Evolutionary conservation across 2,888 invertebrate genomes (phyloP).

Genomic region (Heteromurus nitidus): DNA sequence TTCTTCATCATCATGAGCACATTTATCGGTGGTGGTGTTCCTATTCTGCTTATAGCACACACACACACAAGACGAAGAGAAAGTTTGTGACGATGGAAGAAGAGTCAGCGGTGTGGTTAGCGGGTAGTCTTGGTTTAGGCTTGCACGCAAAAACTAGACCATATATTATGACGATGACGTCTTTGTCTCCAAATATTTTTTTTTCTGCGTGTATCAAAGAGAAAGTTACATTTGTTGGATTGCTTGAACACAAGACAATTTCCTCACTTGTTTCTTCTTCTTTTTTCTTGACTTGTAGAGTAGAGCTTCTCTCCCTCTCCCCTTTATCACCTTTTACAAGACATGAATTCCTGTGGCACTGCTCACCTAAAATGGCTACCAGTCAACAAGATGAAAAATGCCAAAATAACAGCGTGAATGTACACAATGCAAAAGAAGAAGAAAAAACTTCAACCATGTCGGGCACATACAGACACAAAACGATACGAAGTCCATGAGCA

Average conservation of each 20-base stretch:
- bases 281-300: no score
- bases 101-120: constrained; percentile 10
- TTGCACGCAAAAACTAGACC: constrained; percentile 38
- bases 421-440: no score
- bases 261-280: constrained; percentile 6
- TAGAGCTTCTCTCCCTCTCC: background rate
- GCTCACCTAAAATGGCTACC: constrained; percentile 43
- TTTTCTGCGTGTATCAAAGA: background rate
- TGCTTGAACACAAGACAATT: background rate
- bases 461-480: no score
- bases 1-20: no score
- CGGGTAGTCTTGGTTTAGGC: constrained; percentile 1
- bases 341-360: constrained; percentile 48
- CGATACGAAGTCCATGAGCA: background rate
- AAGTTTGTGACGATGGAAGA: constrained; percentile 27
- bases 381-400: constrained; percentile 61
- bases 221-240: background rate
- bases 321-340: constrained; percentile 17
- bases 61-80: no score
- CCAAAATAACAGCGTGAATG: constrained; percentile 7
- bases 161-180: constrained; percentile 58
- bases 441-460: no score
- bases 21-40: constrained; percentile 45
- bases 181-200: constrained; percentile 26
- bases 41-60: no score